A percentile compares a stretch with the other conserved stretches of the same genome.
Evolutionary conservation across 23 tunicate species (phyloP).

Genomic region (Trididemnum nubilum): DNA sequence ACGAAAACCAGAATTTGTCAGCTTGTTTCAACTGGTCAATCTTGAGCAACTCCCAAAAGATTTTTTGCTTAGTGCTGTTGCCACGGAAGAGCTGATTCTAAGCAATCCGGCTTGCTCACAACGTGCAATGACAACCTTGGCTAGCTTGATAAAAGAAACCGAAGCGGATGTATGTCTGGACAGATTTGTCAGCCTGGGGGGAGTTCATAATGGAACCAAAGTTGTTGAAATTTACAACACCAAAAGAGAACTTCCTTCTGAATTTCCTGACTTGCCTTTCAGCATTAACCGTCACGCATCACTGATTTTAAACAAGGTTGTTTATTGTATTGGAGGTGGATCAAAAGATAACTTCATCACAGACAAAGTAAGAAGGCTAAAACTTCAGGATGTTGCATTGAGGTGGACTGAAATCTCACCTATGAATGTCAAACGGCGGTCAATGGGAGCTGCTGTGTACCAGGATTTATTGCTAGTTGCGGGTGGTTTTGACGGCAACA

Average conservation of each 20-base stretch:
- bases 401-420: constrained; percentile 1
- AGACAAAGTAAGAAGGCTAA: background rate
- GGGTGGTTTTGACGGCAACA: background rate
- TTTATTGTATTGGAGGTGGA: background rate
- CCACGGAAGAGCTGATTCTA: background rate
- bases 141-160: background rate
- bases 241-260: background rate
- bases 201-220: background rate
- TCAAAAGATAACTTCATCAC: background rate
- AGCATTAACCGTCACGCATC: background rate
- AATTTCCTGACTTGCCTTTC: background rate
- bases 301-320: background rate
- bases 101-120: background rate
- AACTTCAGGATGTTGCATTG: background rate
- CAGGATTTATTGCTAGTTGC: background rate
- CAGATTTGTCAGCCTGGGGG: background rate
- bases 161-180: background rate
- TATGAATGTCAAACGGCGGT: background rate
- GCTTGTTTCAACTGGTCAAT: constrained; percentile 2
- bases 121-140: background rate
- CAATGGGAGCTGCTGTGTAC: background rate
- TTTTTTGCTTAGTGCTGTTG: background rate
- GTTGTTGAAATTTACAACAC: background rate
- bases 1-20: background rate
- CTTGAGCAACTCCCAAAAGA: background rate